phyloP scores from a whole-genome alignment of 2,113 vertebrate species.

The Pavo muticus region DNA sequence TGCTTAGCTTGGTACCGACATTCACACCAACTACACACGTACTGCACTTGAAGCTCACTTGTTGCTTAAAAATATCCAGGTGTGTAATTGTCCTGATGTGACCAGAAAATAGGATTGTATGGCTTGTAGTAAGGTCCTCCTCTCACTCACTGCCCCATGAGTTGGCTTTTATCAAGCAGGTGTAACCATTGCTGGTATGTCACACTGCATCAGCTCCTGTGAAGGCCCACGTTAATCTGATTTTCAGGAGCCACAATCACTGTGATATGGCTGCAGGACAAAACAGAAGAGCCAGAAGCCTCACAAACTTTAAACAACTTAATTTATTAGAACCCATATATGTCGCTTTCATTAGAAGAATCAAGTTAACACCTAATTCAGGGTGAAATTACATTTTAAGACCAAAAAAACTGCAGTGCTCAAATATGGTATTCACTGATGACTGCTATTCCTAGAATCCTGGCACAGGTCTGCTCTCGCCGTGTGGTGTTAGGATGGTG shows the following conservation, averaged over 20 bases:
- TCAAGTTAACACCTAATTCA: slow-evolving; percentile 72
- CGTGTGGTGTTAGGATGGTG: background rate
- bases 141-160: accelerated
- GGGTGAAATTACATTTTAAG: slow-evolving; percentile 67
- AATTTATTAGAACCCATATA: slow-evolving; percentile 80
- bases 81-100: background rate
- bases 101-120: background rate
- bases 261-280: background rate
- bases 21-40: background rate
- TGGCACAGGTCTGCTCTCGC: background rate
- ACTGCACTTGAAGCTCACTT: background rate
- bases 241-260: background rate
- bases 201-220: accelerated
- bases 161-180: background rate
- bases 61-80: too few species aligned
- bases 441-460: background rate
- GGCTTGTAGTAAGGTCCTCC: accelerated
- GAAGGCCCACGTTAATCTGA: accelerated
- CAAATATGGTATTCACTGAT: slow-evolving; percentile 30
- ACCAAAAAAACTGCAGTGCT: slow-evolving; percentile 51
- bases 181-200: accelerated
- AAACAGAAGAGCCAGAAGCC: background rate
- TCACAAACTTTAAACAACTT: slow-evolving; percentile 49
- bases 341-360: slow-evolving; percentile 69
- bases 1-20: accelerated